phyloP scores from a whole-genome alignment of 2,888 invertebrate genomes.

The Standfussiana lucernea region DNA sequence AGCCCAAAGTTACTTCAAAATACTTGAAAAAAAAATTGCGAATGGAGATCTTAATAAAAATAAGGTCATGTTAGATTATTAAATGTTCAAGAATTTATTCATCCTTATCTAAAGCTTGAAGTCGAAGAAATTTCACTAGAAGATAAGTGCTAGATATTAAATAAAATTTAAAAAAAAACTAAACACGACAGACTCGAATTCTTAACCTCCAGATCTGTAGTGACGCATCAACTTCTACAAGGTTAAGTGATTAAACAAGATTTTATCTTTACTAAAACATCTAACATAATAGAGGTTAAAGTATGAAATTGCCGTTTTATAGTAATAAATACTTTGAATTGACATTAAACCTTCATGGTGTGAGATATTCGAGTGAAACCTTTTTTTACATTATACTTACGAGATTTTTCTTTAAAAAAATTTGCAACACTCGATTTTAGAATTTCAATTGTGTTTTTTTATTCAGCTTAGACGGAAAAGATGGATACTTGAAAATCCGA shows the following conservation, averaged over 20 bases:
- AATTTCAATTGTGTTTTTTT: no score
- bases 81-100: not conserved
- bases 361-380: no score
- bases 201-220: slow-evolving; percentile 2
- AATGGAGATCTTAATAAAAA: not conserved
- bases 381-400: no score
- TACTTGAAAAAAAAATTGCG: not conserved
- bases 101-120: not conserved
- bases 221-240: not conserved
- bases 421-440: no score
- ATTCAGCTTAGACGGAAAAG: no score
- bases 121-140: not conserved
- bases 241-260: not conserved
- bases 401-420: no score
- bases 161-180: not conserved
- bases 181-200: not conserved
- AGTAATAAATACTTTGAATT: no score
- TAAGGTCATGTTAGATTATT: not conserved
- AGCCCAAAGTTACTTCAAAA: not conserved
- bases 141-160: not conserved
- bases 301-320: no score
- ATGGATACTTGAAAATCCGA: no score
- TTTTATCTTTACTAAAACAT: not conserved
- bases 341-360: no score
- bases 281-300: no score